Evolutionary conservation across 2,113 vertebrate genomes (phyloP).

Genomic region (Takifugu bimaculatus): DNA sequence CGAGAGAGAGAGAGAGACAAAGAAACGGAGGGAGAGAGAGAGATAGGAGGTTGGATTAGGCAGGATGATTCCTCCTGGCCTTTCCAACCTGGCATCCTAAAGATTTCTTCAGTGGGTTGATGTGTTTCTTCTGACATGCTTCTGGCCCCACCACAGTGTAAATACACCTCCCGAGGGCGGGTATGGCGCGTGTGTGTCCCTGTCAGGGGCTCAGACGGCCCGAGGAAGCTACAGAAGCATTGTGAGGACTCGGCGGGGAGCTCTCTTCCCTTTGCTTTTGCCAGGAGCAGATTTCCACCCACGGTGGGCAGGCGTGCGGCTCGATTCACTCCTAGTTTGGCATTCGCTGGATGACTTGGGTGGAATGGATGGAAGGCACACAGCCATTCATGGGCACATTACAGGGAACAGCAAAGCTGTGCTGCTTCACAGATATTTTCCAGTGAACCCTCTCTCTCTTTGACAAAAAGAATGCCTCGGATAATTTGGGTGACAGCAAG

Average conservation of each 20-base stretch:
- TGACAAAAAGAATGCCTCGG: slow-evolving; percentile 17
- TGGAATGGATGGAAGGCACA: slow-evolving; percentile 49
- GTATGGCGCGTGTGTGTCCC: slow-evolving; percentile 31
- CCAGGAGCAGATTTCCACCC: slow-evolving; percentile 75
- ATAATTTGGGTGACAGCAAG: slow-evolving; percentile 19
- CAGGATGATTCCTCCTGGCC: slow-evolving; percentile 48
- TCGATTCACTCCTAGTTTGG: slow-evolving; percentile 52
- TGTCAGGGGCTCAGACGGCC: slow-evolving; percentile 44
- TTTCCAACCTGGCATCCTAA: slow-evolving; percentile 47
- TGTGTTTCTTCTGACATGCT: slow-evolving; percentile 54
- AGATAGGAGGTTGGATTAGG: slow-evolving; percentile 34
- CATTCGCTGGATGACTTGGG: slow-evolving; percentile 57
- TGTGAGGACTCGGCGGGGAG: slow-evolving; percentile 64
- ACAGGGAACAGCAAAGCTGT: slow-evolving; percentile 33
- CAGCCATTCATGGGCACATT: slow-evolving; percentile 68
- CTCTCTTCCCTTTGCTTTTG: slow-evolving; percentile 62
- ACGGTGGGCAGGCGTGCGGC: slow-evolving; percentile 61
- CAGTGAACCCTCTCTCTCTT: slow-evolving; percentile 8
- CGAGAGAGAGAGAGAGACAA: slow-evolving; percentile 40
- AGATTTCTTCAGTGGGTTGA: slow-evolving; percentile 63
- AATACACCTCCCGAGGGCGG: slow-evolving; percentile 29
- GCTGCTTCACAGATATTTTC: slow-evolving; percentile 33
- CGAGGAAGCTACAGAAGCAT: slow-evolving; percentile 60
- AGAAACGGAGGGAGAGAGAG: slow-evolving; percentile 56
- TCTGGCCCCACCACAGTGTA: slow-evolving; percentile 37